Conservation (phyloP, 2,797 vertebrate species). For the Heterohyrax brucei region DNA sequence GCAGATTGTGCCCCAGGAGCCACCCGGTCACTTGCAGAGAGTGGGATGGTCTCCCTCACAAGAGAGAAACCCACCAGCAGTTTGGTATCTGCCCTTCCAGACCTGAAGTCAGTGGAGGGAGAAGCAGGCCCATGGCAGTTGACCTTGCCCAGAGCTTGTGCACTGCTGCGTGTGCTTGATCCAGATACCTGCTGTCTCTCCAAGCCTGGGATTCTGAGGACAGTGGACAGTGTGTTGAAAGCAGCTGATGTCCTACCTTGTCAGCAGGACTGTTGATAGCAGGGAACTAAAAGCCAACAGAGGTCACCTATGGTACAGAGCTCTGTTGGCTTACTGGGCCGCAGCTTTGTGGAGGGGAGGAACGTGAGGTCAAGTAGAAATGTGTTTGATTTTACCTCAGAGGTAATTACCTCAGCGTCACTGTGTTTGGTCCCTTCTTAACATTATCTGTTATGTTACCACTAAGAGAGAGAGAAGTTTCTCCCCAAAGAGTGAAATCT, state of each 20-base stretch:
- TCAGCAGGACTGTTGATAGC: background rate
- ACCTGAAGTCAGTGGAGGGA: background rate
- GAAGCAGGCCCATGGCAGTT: background rate
- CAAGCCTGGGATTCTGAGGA: background rate
- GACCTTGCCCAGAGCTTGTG: background rate
- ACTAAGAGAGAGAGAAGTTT: background rate
- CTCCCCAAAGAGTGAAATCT: background rate
- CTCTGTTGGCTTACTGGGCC: background rate
- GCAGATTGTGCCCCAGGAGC: background rate
- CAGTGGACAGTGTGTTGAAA: background rate
- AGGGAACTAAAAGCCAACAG: background rate
- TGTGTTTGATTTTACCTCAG: no score
- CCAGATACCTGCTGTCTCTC: background rate
- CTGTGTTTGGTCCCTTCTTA: background rate
- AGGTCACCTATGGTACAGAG: background rate
- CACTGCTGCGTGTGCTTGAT: accelerated
- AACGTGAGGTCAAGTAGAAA: accelerated
- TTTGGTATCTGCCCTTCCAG: background rate
- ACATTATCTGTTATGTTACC: background rate
- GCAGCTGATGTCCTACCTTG: background rate
- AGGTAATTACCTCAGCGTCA: background rate
- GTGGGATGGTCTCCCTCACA: background rate
- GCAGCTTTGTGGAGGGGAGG: background rate
- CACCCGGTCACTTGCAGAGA: background rate
- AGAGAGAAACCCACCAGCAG: background rate